These are phyloP conservation scores for Eretmodus cyanostictus DNA, from an alignment of 2,113 vertebrate species.

Conservation along the genomic window DNA sequence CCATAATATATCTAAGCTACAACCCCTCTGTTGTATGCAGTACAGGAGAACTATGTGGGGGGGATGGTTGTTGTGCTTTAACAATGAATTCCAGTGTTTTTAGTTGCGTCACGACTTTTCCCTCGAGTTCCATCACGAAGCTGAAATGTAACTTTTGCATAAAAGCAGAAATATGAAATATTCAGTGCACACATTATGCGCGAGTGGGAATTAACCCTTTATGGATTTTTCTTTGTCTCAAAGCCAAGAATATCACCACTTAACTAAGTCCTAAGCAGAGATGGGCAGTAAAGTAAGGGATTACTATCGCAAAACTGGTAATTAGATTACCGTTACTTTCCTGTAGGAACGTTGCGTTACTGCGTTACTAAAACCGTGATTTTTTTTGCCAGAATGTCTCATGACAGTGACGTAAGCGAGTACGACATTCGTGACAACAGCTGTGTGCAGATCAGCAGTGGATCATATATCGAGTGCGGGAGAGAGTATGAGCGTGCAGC, in stretches of 20 bases:
- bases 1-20: neutral
- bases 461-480: fast-evolving
- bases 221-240: neutral
- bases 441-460: too few species aligned
- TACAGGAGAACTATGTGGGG: neutral
- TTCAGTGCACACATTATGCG: neutral
- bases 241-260: neutral
- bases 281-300: too few species aligned
- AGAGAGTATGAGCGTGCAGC: too few species aligned
- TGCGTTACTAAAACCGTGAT: too few species aligned
- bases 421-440: too few species aligned
- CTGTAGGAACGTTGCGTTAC: too few species aligned
- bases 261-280: neutral
- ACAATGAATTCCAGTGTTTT: slow-evolving; percentile 14
- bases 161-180: neutral
- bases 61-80: neutral
- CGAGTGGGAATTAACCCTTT: neutral
- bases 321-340: too few species aligned
- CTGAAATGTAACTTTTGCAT: neutral
- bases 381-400: too few species aligned
- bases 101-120: neutral
- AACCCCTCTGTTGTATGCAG: neutral
- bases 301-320: too few species aligned
- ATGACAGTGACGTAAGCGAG: too few species aligned
- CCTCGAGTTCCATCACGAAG: neutral